Conservation (phyloP, 2,797 vertebrate species). For the Falco concolor region DNA sequence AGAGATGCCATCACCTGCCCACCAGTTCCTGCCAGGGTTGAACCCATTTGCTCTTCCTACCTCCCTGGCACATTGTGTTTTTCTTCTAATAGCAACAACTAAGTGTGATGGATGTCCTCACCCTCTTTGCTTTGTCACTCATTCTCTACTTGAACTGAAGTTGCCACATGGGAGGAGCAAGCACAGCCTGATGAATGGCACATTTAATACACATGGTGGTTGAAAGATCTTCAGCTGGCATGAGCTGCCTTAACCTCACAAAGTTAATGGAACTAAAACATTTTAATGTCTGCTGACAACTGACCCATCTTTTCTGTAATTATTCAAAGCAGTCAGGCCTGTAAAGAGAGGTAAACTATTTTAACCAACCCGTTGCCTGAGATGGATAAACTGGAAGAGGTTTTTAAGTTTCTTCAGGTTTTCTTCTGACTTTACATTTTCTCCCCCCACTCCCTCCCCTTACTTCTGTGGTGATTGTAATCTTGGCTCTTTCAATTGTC, state of each 20-base stretch:
- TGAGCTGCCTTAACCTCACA: background rate
- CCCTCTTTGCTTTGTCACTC: background rate
- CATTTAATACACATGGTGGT: background rate
- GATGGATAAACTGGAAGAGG: background rate
- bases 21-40: background rate
- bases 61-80: background rate
- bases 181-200: background rate
- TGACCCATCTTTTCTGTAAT: background rate
- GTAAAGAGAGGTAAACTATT: background rate
- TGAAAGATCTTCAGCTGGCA: background rate
- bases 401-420: background rate
- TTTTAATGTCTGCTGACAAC: background rate
- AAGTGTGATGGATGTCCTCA: background rate
- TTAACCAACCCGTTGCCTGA: background rate
- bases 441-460: background rate
- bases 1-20: background rate
- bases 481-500: background rate
- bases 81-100: background rate
- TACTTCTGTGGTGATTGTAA: background rate
- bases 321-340: background rate
- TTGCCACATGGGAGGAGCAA: background rate
- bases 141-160: background rate
- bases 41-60: background rate
- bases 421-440: background rate
- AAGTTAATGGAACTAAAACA: background rate